phyloP scores from a whole-genome alignment of 1,140 invertebrate genomes.

The Cydia fagiglandana region DNA sequence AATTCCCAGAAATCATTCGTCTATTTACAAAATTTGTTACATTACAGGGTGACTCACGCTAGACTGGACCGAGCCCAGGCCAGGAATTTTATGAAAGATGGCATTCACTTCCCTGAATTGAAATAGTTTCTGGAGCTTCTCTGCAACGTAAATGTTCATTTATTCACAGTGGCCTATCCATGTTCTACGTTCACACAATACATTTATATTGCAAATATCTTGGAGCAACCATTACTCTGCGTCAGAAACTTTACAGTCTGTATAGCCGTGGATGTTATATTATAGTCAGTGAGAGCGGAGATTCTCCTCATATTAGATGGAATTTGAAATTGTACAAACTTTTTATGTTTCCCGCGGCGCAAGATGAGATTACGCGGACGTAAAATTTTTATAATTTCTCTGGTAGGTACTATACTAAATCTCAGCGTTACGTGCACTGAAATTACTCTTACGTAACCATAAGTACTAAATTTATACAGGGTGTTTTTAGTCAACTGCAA shows the following conservation, averaged over 20 bases:
- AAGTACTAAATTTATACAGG: not conserved
- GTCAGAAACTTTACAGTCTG: constrained; percentile 1
- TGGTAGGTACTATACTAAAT: not conserved
- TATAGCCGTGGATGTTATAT: not conserved
- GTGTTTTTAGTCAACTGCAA: too few species aligned
- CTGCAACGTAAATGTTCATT: not conserved
- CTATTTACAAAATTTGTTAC: too few species aligned
- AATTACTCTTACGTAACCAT: not conserved
- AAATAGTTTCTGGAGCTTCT: not conserved
- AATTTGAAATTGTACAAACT: constrained; percentile 20
- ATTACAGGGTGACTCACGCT: too few species aligned
- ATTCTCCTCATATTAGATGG: not conserved
- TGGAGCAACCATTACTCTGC: not conserved
- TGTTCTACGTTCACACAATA: constrained; percentile 5
- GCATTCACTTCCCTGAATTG: not conserved
- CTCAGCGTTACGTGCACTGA: not conserved
- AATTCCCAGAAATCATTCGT: too few species aligned
- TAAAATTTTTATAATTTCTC: not conserved
- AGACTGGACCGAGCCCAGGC: too few species aligned
- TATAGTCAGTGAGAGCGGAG: not conserved
- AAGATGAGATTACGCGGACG: constrained; percentile 1
- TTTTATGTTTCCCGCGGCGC: constrained; percentile 17
- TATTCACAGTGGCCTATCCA: not conserved
- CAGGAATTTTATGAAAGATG: not conserved
- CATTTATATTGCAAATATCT: constrained; percentile 5